Evolutionary conservation across 2,113 vertebrate species (phyloP).

Genomic region (Panurus biarmicus): DNA sequence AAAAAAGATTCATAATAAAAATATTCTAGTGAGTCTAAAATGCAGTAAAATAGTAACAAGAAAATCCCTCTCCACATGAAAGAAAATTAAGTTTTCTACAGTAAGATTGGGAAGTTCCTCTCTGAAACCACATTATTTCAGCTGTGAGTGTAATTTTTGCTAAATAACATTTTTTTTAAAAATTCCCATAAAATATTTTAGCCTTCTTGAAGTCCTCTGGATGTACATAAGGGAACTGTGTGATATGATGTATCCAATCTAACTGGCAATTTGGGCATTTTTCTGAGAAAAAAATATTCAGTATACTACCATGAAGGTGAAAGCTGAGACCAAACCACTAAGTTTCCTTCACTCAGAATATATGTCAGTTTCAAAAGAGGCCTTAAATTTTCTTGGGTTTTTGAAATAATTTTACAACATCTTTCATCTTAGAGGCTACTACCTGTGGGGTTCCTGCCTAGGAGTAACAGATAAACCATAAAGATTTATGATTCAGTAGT

Average conservation of each 20-base stretch:
- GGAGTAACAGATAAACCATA: background rate
- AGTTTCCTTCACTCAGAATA: background rate
- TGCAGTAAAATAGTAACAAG: background rate
- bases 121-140: background rate
- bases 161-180: background rate
- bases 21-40: background rate
- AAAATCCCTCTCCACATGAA: background rate
- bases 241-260: background rate
- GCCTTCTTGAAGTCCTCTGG: background rate
- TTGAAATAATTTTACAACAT: background rate
- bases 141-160: background rate
- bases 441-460: background rate
- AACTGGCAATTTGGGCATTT: background rate
- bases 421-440: background rate
- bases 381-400: background rate
- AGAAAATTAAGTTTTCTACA: background rate
- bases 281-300: background rate
- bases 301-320: background rate
- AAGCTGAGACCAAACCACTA: fast-evolving
- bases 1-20: background rate
- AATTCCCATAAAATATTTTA: background rate
- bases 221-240: background rate
- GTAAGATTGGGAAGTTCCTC: background rate
- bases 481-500: background rate
- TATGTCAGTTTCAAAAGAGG: background rate